These are phyloP conservation scores for Dryobates pubescens DNA, from an alignment of 2,797 vertebrate genomes.

Conservation along the genomic window DNA sequence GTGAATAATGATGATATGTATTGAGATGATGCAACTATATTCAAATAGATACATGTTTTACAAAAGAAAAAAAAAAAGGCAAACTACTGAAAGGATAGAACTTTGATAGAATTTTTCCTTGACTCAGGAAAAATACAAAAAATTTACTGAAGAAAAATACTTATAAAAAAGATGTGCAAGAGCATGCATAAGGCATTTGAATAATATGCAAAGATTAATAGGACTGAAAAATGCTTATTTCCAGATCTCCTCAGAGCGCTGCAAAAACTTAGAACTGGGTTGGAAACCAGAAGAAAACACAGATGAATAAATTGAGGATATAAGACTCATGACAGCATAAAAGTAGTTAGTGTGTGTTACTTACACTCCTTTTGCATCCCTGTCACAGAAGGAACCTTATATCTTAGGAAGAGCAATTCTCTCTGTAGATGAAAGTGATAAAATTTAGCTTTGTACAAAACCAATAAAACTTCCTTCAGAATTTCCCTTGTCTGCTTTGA, in stretches of 20 bases:
- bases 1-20: not conserved
- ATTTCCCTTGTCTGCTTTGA: not conserved
- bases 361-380: not conserved
- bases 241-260: not conserved
- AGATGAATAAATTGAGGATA: not conserved
- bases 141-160: not conserved
- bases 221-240: not conserved
- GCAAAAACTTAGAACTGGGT: not conserved
- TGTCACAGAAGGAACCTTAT: not conserved
- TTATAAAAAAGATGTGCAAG: not conserved
- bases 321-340: fast-evolving
- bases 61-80: not conserved
- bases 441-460: not conserved
- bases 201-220: not conserved
- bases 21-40: not conserved
- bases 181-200: not conserved
- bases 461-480: not conserved
- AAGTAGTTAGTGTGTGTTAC: not conserved
- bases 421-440: not conserved
- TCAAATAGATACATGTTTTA: not conserved
- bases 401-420: not conserved
- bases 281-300: not conserved
- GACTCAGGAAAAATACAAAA: not conserved
- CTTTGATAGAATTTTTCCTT: not conserved
- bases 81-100: not conserved